Evolutionary conservation across 2,888 invertebrate genomes (phyloP).

Genomic region (Gerosis bhagava): DNA sequence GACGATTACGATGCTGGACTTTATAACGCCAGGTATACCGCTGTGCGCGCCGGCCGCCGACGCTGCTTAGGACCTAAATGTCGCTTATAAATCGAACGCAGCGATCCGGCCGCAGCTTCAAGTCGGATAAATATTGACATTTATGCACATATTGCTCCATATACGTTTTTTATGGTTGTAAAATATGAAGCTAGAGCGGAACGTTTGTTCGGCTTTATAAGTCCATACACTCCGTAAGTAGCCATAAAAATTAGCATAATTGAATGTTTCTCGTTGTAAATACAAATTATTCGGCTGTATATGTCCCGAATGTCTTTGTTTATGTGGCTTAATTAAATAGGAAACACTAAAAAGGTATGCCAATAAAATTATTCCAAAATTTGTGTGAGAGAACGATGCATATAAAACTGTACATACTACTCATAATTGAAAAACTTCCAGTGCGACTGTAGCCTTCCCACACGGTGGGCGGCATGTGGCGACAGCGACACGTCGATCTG

Average conservation of each 20-base stretch:
- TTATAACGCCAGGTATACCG: constrained; percentile 69
- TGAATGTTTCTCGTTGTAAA: constrained; percentile 66
- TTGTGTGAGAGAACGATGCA: constrained; percentile 33
- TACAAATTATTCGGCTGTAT: constrained; percentile 64
- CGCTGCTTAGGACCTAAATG: constrained; percentile 60
- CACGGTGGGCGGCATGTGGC: constrained; percentile 64
- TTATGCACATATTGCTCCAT: constrained; percentile 82
- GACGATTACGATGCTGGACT: constrained; percentile 78
- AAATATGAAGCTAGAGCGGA: constrained; percentile 74
- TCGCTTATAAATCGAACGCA: constrained; percentile 59
- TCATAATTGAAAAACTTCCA: constrained; percentile 37
- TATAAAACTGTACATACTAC: constrained; percentile 32
- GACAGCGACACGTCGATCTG: constrained; percentile 71
- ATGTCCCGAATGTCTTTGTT: constrained; percentile 57
- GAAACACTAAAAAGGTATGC: constrained; percentile 45
- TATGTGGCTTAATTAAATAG: constrained; percentile 56
- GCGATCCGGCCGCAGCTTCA: constrained; percentile 46
- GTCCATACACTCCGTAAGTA: constrained; percentile 63
- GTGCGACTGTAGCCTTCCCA: constrained; percentile 48
- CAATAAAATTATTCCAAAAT: constrained; percentile 39
- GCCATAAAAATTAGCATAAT: constrained; percentile 77
- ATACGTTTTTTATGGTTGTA: constrained; percentile 77
- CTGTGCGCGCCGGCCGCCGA: constrained; percentile 58
- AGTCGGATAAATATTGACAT: constrained; percentile 72
- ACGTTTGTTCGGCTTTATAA: constrained; percentile 61